Evolutionary conservation across 1,140 invertebrate genomes (phyloP), one percentile per base, ranked within the genome.

Genomic region (Philopotamus ludificatus): DNA sequence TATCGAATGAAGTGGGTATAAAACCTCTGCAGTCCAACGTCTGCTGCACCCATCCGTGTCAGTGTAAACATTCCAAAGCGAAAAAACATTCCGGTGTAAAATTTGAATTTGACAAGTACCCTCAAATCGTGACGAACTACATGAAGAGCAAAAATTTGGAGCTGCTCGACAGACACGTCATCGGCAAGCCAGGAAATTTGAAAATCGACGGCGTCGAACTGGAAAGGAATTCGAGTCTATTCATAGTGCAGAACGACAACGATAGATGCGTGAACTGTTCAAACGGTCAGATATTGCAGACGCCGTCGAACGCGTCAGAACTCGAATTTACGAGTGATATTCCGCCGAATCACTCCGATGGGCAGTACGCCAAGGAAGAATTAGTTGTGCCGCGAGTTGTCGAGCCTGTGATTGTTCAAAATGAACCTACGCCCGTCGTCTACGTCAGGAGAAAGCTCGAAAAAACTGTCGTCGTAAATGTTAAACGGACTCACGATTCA

Each of bases 131-230:
- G 60, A 85, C 83, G 70, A 87, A 86, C 75, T 87, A 87, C 71
- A 86, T 87, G 85, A 86, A 86, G 73, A 87, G 84, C 74, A 87
- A 87, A 75, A 87, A 87, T 72, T 78, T 87, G 68, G 81, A 86
- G 73, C 81, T 87, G 71, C 76, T 84, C 68, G 83, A 86, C 73
- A 82, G 85, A 62, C 82, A 84, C 68, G 81, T 86, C 63, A 79
- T 84, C 9, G 84, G 85, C 20, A 86, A 86, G 66, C 79, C 78
- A 57, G 80, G 81, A 44, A 81, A 81, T 70, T 68, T 81, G 71
- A 81, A 81, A 71, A 67, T 81, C 71, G 77, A 79, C 28, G 78
- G 78, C 47, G 78, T 75, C 68, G 79, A 80, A 73, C 80, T 81
- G 63, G 79, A 80, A 55, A 74, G 77, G 10, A 63, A 51, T 7